These are phyloP conservation scores for Drosophila fuyamai DNA, from an alignment of 1,140 invertebrate species.

Conservation along the genomic window DNA sequence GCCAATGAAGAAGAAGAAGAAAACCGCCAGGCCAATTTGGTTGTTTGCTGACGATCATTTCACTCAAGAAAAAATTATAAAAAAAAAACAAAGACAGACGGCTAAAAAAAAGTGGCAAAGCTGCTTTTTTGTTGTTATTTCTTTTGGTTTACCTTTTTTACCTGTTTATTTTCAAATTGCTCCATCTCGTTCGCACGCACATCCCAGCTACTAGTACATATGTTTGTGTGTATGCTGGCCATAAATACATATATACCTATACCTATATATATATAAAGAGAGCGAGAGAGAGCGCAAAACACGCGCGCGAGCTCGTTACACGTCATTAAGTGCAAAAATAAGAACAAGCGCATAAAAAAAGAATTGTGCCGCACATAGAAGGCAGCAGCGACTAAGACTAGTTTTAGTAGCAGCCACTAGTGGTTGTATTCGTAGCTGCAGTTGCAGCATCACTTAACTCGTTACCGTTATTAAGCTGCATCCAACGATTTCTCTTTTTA, in stretches of 20 bases:
- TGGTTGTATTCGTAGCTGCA: slow-evolving; percentile 22
- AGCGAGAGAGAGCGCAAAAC: slow-evolving; percentile 48
- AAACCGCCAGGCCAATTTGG: slow-evolving; percentile 29
- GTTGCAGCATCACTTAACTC: slow-evolving; percentile 42
- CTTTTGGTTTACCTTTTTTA: slow-evolving; percentile 73
- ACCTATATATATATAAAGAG: slow-evolving; percentile 14
- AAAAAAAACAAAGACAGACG: slow-evolving; percentile 37
- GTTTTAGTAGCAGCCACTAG: slow-evolving; percentile 30
- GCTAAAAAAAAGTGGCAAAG: slow-evolving; percentile 69
- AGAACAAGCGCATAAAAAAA: slow-evolving; percentile 71
- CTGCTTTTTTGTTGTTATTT: slow-evolving; percentile 70
- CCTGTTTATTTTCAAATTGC: slow-evolving; percentile 65
- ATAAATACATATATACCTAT: slow-evolving; percentile 18
- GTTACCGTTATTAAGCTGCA: slow-evolving; percentile 43
- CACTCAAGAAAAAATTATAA: slow-evolving; percentile 20
- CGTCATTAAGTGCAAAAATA: slow-evolving; percentile 81
- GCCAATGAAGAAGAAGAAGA: slow-evolving; percentile 15
- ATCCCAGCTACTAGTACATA: slow-evolving; percentile 46
- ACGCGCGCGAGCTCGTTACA: slow-evolving; percentile 71
- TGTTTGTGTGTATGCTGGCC: slow-evolving; percentile 29
- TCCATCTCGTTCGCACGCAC: slow-evolving; percentile 60
- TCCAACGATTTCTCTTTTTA: slow-evolving; percentile 40
- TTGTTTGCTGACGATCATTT: slow-evolving; percentile 45
- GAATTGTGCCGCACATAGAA: slow-evolving; percentile 46
- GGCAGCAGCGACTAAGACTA: slow-evolving; percentile 36